Evolutionary conservation across 2,888 invertebrate genomes (phyloP), one percentile per base, ranked within the genome.

Genomic region (Gibbula magus): DNA sequence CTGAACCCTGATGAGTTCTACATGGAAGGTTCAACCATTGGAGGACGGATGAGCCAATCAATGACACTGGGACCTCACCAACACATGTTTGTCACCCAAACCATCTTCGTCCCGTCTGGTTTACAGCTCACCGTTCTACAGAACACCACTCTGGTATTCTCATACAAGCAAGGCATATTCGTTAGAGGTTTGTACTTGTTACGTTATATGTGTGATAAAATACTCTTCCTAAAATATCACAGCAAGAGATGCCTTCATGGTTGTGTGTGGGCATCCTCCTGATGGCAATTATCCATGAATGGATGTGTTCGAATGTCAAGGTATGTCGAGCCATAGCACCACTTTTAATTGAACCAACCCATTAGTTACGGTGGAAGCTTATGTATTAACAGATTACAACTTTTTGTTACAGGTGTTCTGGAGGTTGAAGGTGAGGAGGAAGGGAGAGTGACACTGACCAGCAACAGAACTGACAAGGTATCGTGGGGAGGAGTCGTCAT

Each of bases 121-220:
- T 51, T 45, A 25, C 25, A 39, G 25, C 52, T 74, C 20, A 74
- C 74, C 18, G 25, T 74, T 25, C 20, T 20, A 20, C 25, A 25
- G 45, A 74, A 74, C 74, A 74, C 22, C 2, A 74, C 74, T 22
- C 22, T 74, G 22, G 22, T 51, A 52, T 74, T 74, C 22, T 51
- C 39, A 51, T 16, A 74, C 25, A 74, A 74, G 22, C 39, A 51
- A 52, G 74, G 74, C 13, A 52, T 74, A 22, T 74, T 74, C 5
- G 74, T 74, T 51, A 74, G 25, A 74, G 74, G 74, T 74, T 22
- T 1, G 45, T 45, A 20, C 18, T 20, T 45, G 10, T 45, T 1
- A 35, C 35, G 8, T 8, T 45, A n/a, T n/a, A n/a, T n/a, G n/a
- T n/a, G n/a, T n/a, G n/a, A n/a, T n/a, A n/a, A n/a, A n/a, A n/a